A percentile compares a stretch with the other conserved stretches of the same genome.
Evolutionary conservation across 2,113 vertebrate genomes (phyloP).

Genomic region (Todiramphus saurophagus): DNA sequence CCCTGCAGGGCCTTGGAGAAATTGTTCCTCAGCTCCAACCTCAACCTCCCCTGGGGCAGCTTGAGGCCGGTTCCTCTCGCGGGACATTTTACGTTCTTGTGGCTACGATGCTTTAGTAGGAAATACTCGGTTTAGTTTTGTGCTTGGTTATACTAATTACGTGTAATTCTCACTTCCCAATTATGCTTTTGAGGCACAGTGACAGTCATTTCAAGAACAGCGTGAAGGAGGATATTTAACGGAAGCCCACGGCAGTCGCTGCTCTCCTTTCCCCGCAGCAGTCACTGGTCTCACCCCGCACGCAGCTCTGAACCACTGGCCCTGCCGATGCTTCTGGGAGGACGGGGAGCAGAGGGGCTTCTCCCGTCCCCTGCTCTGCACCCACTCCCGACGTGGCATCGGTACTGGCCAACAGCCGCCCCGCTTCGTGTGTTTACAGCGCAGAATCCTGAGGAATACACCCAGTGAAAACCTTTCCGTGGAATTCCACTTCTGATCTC

Average conservation of each 20-base stretch:
- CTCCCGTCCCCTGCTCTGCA: not conserved
- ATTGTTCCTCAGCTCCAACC: not conserved
- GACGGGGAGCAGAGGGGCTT: too few species aligned
- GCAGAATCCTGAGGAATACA: not conserved
- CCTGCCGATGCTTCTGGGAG: not conserved
- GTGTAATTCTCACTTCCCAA: not conserved
- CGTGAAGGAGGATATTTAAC: not conserved
- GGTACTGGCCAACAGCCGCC: too few species aligned
- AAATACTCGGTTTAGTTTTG: not conserved
- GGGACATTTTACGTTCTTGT: too few species aligned
- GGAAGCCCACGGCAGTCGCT: not conserved
- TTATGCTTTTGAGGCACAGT: not conserved
- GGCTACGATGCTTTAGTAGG: not conserved
- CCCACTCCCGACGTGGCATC: too few species aligned
- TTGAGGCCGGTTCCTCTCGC: too few species aligned
- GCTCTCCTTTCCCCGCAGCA: not conserved
- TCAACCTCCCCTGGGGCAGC: too few species aligned
- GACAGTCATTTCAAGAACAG: not conserved
- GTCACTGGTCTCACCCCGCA: too few species aligned
- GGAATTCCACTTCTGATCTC: not conserved
- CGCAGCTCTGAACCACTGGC: not conserved
- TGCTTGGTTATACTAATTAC: not conserved
- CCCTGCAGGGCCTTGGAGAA: not conserved
- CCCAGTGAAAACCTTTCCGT: not conserved
- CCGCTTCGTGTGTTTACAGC: not conserved